Conservation (phyloP, 2,113 vertebrate genomes). For the Pedionomus torquatus region DNA sequence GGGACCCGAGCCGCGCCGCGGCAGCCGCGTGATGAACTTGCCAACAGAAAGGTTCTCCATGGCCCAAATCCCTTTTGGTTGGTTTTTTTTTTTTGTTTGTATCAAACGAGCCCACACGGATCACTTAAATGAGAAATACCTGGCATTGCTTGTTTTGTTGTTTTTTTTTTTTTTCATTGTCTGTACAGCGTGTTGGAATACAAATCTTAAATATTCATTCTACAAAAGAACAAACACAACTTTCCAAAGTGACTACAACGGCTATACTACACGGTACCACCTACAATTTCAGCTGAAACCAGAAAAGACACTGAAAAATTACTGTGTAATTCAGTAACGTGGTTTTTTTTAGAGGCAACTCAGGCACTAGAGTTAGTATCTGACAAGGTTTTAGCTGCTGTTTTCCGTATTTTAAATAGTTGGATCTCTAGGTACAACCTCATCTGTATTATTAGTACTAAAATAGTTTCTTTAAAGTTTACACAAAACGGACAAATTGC, state of each 20-base stretch:
- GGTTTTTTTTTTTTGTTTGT: background rate
- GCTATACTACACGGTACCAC: background rate
- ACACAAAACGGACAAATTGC: background rate
- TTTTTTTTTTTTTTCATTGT: background rate
- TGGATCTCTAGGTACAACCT: constrained; percentile 4
- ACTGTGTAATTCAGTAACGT: constrained; percentile 8
- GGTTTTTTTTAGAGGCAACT: constrained; percentile 37
- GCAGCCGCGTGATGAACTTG: background rate
- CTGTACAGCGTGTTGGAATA: constrained; percentile 28
- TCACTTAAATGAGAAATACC: constrained; percentile 1
- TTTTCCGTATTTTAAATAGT: background rate
- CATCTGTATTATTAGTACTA: constrained; percentile 36
- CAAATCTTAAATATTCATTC: constrained; percentile 22
- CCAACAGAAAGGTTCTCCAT: background rate
- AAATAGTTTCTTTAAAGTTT: constrained; percentile 33
- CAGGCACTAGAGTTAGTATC: constrained; percentile 46
- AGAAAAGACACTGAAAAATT: constrained; percentile 16
- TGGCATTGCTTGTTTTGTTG: background rate
- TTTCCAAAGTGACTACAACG: background rate
- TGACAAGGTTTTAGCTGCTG: background rate
- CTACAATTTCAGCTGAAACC: background rate
- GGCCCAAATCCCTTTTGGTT: background rate
- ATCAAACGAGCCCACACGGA: background rate
- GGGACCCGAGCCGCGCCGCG: background rate
- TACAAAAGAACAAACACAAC: constrained; percentile 60